Conservation (phyloP, 2,888 invertebrate genomes). For the Rugalucina vietnamica region DNA sequence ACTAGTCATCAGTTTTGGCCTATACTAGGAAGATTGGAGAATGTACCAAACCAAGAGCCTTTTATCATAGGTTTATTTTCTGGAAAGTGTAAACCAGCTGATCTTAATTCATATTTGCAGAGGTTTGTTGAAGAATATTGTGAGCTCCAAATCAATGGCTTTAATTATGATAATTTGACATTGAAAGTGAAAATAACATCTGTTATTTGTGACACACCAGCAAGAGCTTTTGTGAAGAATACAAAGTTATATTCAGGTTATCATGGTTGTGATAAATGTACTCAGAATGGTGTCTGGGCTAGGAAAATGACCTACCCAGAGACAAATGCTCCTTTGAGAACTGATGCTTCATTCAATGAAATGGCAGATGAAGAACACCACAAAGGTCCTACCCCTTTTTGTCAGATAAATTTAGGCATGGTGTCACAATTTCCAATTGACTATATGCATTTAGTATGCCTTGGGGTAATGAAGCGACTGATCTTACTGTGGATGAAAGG, state of each 20-base stretch:
- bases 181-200: not conserved
- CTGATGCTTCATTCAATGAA: slow-evolving; percentile 55
- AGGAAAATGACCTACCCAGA: slow-evolving; percentile 58
- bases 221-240: slow-evolving; percentile 35
- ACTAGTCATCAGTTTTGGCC: slow-evolving; percentile 37
- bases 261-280: slow-evolving; percentile 44
- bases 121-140: not conserved
- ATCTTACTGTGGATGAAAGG: slow-evolving; percentile 51
- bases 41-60: slow-evolving; percentile 12
- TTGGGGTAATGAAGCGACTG: slow-evolving; percentile 22
- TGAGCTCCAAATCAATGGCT: slow-evolving; percentile 10
- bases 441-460: slow-evolving; percentile 12
- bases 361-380: slow-evolving; percentile 64
- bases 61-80: slow-evolving; percentile 38
- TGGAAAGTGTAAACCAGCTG: slow-evolving; percentile 11
- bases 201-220: slow-evolving; percentile 40
- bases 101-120: not conserved
- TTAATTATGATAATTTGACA: slow-evolving; percentile 12
- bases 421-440: slow-evolving; percentile 20
- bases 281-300: slow-evolving; percentile 13
- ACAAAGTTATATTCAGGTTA: slow-evolving; percentile 37
- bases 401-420: slow-evolving; percentile 6
- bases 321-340: slow-evolving; percentile 44
- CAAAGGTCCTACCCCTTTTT: slow-evolving; percentile 41
- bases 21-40: slow-evolving; percentile 29